Base-by-base conservation (phyloP, 2,888 invertebrate genomes). In the Gryllus longicercus region DNA sequence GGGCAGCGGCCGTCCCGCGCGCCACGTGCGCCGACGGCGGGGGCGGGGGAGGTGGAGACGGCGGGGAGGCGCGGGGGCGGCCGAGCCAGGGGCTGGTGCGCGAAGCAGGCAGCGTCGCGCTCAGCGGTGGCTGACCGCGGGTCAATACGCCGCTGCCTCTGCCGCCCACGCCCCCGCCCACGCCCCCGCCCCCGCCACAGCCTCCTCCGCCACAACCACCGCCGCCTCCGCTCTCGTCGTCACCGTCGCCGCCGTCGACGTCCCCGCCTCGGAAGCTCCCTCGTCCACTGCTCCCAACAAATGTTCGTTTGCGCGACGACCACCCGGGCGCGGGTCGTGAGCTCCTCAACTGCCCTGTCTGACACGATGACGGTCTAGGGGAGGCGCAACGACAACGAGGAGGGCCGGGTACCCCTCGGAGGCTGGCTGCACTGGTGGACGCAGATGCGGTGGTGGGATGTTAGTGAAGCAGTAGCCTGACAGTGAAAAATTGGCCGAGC, bases 1-100 rank as follows among this genome's bases (percentile, higher is more conserved):
- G n/a, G 63, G 63, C 63, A n/a, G 63, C n/a, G 63, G 63, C 63
- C 63, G 63, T n/a, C 63, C 63, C 63, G n/a, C 63, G 63, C 63
- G 63, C 63, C 63, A 63, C 63, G 63, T 63, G 63, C 63, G n/a
- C 63, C 11, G 63, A 4, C 4, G 63, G 63, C 8, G 63, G 1
- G 0, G 63, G 63, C 63, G 63, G 63, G 63, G 63, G 63, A 4
- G 63, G 11, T 16, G 16, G 63, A 14, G 63, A 63, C n/a, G 63
- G 38, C 38, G 38, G 38, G 8, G 38, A n/a, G 63, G 63, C 14
- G 16, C 63, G 11, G 14, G 63, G 63, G 63, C n/a, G 16, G 63
- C 63, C 16, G 14, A 14, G 63, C 63, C 63, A n/a, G n/a, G 63
- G 63, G 63, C 14, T n/a, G 63, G 16, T 4, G 63, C 16, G 16